A percentile compares a stretch with the other conserved stretches of the same genome.
Conservation (phyloP, 2,888 invertebrate species). For the Kryphioiulus occultus region DNA sequence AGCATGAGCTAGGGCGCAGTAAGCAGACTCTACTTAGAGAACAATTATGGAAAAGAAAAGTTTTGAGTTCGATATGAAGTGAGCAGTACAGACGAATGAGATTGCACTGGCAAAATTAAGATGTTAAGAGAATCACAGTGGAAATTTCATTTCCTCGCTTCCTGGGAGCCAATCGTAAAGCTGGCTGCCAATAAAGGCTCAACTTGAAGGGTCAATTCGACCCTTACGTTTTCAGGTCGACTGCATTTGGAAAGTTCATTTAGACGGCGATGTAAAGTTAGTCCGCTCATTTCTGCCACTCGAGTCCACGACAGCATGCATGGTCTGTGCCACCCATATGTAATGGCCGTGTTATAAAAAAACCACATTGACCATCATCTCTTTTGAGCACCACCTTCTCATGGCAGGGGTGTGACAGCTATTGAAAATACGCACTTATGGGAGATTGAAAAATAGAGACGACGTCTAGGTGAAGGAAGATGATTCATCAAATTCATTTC, state of each 20-base stretch:
- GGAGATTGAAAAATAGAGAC: background rate
- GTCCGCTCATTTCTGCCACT: constrained; percentile 2
- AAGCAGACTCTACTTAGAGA: background rate
- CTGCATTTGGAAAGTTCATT: constrained; percentile 25
- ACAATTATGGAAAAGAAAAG: background rate
- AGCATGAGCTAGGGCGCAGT: background rate
- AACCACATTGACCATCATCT: constrained; percentile 13
- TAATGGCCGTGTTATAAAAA: constrained; percentile 16
- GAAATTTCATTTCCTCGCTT: constrained; percentile 26
- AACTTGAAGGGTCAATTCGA: constrained; percentile 35
- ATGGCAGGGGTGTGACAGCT: constrained; percentile 31
- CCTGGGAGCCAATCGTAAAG: background rate
- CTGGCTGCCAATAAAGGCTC: constrained; percentile 9
- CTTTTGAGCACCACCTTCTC: constrained; percentile 9
- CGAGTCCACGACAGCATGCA: background rate
- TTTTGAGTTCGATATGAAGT: background rate
- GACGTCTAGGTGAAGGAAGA: background rate
- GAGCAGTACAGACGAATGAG: background rate
- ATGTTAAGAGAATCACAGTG: constrained; percentile 19
- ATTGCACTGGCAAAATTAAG: background rate
- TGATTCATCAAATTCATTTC: constrained; percentile 11
- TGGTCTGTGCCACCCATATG: background rate
- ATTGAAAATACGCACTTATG: constrained; percentile 26
- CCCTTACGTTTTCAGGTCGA: background rate
- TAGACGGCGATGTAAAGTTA: constrained; percentile 11